A percentile compares a stretch with the other conserved stretches of the same genome.
phyloP scores from a whole-genome alignment of 2,888 invertebrate genomes.

The Lycaena phlaeas region DNA sequence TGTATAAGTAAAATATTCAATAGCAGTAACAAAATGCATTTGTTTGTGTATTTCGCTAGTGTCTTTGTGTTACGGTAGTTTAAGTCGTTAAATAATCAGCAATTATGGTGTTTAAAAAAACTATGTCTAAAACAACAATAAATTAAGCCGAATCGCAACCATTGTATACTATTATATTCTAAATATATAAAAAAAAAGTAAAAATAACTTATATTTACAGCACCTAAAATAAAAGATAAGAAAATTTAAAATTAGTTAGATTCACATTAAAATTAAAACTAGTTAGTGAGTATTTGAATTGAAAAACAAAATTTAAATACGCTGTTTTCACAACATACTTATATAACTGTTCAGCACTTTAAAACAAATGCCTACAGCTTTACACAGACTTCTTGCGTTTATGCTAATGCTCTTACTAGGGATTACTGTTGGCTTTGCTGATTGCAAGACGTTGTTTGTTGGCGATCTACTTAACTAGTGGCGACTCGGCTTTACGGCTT shows the following conservation, averaged over 20 bases:
- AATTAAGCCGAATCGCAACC: too few species aligned
- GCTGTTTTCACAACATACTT: neutral
- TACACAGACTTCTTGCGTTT: constrained; percentile 6
- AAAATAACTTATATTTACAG: too few species aligned
- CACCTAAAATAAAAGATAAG: too few species aligned
- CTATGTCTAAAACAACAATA: too few species aligned
- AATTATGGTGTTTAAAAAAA: neutral
- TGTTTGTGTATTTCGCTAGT: neutral
- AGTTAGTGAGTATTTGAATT: too few species aligned
- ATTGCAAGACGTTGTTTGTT: constrained; percentile 3
- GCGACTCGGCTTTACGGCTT: constrained; percentile 4
- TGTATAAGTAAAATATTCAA: too few species aligned
- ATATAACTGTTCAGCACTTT: neutral
- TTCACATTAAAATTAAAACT: too few species aligned
- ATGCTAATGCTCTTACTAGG: constrained; percentile 1
- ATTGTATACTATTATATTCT: too few species aligned
- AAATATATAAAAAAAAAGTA: too few species aligned
- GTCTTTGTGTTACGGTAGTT: constrained; percentile 5
- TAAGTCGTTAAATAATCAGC: constrained; percentile 7
- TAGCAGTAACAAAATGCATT: too few species aligned
- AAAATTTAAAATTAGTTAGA: too few species aligned
- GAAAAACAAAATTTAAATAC: neutral
- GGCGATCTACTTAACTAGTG: constrained; percentile 1
- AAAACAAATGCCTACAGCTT: neutral
- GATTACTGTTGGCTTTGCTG: constrained; percentile 5